Evolutionary conservation across 2,888 invertebrate genomes (phyloP).

Genomic region (Chirona hameri): DNA sequence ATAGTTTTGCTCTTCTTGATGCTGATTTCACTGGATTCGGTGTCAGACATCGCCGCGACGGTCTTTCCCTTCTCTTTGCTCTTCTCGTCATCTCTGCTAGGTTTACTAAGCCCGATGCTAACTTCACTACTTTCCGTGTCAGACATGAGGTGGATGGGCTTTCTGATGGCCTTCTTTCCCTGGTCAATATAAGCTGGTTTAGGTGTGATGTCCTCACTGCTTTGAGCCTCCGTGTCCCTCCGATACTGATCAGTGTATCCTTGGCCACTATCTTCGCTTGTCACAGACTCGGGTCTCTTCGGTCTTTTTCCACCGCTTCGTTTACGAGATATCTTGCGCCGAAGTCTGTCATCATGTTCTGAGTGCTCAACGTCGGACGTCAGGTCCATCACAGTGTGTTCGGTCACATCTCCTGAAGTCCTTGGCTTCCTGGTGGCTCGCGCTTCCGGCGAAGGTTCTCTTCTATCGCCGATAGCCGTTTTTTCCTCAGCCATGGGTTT

Average conservation of each 20-base stretch:
- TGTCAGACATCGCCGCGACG: neutral
- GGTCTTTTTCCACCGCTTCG: neutral
- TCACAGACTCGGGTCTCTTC: neutral
- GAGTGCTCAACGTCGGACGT: too few relatives aligned
- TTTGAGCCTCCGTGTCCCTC: too few relatives aligned
- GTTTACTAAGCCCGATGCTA: neutral
- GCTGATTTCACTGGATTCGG: neutral
- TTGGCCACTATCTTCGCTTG: too few relatives aligned
- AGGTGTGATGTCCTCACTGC: neutral
- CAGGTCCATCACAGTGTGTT: too few relatives aligned
- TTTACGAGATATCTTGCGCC: neutral
- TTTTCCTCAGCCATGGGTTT: too few relatives aligned
- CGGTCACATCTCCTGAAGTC: too few relatives aligned
- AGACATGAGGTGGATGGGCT: neutral
- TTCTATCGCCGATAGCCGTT: too few relatives aligned
- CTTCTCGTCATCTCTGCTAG: neutral
- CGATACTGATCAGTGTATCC: too few relatives aligned
- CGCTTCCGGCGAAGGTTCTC: too few relatives aligned
- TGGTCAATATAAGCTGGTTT: neutral
- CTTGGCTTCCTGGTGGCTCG: too few relatives aligned
- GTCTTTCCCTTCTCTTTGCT: neutral
- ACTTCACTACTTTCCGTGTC: neutral
- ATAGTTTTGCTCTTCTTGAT: neutral
- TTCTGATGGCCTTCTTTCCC: neutral
- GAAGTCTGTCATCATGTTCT: neutral